Evolutionary conservation across 2,113 vertebrate genomes (phyloP).

Genomic region (Lophochroa leadbeateri): DNA sequence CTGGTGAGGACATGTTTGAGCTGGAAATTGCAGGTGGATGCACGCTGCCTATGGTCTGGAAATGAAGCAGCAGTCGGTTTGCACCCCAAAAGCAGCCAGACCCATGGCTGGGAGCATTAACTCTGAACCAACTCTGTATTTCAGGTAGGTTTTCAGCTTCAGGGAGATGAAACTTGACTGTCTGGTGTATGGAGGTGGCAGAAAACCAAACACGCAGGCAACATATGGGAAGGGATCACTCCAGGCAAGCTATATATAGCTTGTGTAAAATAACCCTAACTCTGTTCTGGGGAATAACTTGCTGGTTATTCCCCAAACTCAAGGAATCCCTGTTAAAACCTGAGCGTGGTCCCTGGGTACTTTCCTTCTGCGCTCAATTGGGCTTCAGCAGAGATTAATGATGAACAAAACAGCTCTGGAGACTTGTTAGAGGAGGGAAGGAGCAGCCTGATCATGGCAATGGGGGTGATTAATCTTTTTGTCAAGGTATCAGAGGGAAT

Average conservation of each 20-base stretch:
- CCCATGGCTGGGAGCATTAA: accelerated
- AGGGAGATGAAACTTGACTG: not conserved
- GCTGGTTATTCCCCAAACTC: not conserved
- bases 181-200: not conserved
- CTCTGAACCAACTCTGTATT: not conserved
- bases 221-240: not conserved
- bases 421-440: not conserved
- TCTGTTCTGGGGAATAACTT: not conserved
- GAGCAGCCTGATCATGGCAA: not conserved
- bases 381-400: not conserved
- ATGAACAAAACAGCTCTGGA: not conserved
- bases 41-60: not conserved
- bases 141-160: not conserved
- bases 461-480: not conserved
- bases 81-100: not conserved
- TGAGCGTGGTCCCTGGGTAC: accelerated
- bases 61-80: not conserved
- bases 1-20: accelerated
- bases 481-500: not conserved
- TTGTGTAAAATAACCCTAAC: not conserved
- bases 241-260: too few relatives aligned
- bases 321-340: not conserved
- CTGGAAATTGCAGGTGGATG: not conserved
- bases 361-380: not conserved
- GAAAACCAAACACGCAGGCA: not conserved